Conservation (phyloP, 2,113 vertebrate genomes). For the Anser cygnoides region DNA sequence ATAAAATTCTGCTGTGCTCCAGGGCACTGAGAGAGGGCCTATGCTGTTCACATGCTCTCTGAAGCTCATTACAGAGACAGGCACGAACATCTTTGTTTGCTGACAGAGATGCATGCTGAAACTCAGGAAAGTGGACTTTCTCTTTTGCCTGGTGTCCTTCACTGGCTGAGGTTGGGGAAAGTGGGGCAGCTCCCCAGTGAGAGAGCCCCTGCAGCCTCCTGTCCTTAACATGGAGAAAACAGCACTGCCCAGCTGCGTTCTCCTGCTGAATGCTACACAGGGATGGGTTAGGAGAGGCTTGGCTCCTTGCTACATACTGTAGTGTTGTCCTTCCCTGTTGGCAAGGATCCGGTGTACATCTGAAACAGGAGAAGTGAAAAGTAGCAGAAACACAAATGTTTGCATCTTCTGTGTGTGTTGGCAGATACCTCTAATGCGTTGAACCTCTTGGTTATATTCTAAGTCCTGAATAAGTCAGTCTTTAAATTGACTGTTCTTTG, state of each 20-base stretch:
- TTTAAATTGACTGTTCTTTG: neutral
- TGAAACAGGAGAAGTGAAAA: neutral
- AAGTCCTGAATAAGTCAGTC: neutral
- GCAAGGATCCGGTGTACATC: neutral
- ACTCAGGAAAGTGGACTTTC: neutral
- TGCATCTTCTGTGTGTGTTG: neutral
- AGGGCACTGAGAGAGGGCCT: neutral
- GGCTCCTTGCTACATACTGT: rapidly evolving
- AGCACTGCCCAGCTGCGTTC: rapidly evolving
- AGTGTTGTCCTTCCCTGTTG: neutral
- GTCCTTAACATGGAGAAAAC: neutral
- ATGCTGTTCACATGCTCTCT: neutral
- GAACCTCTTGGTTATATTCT: neutral
- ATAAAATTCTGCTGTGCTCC: neutral
- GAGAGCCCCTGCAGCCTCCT: neutral
- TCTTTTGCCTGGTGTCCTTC: neutral
- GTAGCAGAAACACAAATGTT: neutral
- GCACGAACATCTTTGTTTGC: neutral
- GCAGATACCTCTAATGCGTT: rapidly evolving
- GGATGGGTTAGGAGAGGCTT: neutral
- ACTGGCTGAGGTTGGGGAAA: neutral
- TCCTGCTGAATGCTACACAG: neutral
- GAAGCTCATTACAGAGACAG: neutral
- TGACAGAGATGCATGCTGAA: neutral
- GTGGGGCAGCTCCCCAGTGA: neutral